Conservation (phyloP, 2,888 invertebrate species). For the Palloptera scutellata region DNA sequence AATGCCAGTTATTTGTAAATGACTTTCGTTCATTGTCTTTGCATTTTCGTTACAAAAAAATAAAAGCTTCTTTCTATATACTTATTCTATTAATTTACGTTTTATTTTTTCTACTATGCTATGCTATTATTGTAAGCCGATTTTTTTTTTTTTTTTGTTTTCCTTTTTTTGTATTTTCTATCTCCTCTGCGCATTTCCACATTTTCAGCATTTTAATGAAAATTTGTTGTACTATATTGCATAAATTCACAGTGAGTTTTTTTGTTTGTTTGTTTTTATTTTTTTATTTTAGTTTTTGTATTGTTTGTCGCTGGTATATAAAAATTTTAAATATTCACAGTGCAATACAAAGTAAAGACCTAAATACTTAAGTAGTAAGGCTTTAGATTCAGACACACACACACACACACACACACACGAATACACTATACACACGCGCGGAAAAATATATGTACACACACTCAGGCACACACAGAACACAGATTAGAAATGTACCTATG, state of each 20-base stretch:
- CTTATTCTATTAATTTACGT: too few relatives aligned
- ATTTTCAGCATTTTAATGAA: conserved; percentile 49
- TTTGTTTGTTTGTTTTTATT: too few relatives aligned
- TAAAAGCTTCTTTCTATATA: too few relatives aligned
- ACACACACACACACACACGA: background rate
- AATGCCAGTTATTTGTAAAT: too few relatives aligned
- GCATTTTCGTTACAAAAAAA: too few relatives aligned
- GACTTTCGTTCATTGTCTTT: too few relatives aligned
- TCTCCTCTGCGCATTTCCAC: background rate
- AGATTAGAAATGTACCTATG: conserved; percentile 22
- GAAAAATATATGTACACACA: background rate
- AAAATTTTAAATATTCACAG: conserved; percentile 47
- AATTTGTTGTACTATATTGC: conserved; percentile 17
- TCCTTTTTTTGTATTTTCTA: conserved; percentile 1
- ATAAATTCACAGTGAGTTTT: background rate
- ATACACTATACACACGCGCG: background rate
- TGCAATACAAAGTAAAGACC: conserved; percentile 41
- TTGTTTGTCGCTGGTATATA: background rate
- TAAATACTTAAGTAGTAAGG: conserved; percentile 54
- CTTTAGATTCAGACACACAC: conserved; percentile 1
- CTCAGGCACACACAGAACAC: background rate
- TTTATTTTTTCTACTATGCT: too few relatives aligned
- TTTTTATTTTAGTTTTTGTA: background rate
- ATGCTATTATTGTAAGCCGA: too few relatives aligned
- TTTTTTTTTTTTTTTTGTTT: conserved; percentile 7